Conservation (phyloP, 2,797 vertebrate genomes). For the Platalea minor region DNA sequence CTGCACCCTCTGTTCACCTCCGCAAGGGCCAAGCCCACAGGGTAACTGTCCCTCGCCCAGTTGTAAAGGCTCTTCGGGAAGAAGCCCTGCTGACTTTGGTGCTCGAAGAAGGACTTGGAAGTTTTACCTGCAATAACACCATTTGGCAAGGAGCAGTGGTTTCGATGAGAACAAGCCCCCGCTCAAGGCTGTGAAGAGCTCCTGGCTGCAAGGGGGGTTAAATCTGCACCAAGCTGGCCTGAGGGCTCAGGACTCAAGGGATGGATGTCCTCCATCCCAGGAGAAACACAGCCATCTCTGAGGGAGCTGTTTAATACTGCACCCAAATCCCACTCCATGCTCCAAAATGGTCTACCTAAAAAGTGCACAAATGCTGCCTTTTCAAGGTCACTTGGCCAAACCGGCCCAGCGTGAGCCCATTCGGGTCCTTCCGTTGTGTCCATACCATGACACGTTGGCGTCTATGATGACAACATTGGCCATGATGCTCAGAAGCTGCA, state of each 20-base stretch:
- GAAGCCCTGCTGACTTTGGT: neutral
- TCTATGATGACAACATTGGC: neutral
- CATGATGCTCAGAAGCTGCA: neutral
- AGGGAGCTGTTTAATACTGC: neutral
- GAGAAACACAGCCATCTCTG: neutral
- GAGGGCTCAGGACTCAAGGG: neutral
- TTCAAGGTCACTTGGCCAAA: neutral
- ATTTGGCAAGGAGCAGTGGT: neutral
- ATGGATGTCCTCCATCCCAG: fast-evolving
- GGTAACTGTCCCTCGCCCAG: neutral
- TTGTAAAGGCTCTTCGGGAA: neutral
- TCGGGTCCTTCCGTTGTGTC: fast-evolving
- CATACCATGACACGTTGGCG: fast-evolving
- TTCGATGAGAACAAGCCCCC: neutral
- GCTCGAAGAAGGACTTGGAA: neutral
- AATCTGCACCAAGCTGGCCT: neutral
- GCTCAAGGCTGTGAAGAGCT: neutral
- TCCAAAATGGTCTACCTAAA: neutral
- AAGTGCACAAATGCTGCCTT: neutral
- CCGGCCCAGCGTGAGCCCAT: fast-evolving
- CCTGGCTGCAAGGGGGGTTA: neutral
- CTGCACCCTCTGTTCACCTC: neutral
- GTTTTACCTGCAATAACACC: too few relatives aligned
- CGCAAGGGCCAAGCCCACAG: neutral
- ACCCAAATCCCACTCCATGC: neutral